Base-by-base conservation (phyloP, 2,797 vertebrate species). In the Sarcoramphus papa region DNA sequence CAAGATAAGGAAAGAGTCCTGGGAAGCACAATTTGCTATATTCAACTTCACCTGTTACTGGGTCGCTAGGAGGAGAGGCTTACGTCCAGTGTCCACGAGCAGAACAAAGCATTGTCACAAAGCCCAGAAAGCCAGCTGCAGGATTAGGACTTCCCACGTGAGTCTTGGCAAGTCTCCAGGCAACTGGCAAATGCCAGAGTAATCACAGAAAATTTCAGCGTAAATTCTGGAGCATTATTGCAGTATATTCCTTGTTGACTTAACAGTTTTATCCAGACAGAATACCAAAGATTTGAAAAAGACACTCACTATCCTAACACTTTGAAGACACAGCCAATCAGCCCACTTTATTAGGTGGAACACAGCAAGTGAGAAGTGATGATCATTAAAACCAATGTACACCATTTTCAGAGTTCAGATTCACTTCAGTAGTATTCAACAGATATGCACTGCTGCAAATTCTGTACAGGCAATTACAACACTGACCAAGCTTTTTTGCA, bases 11-110 rank as follows among this genome's bases (percentile, higher is more conserved):
- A 14, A 75, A 64, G 54, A 77, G 25, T 50, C 35, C 30, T 31
- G 27, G 23, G n/a, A 13, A 87, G 21, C 63, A 60, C 35, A 33
- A 24, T 41, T 89, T 21, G 23, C 40, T 24, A 9, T 13, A 43
- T 0, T 73, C 50, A 68, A 86, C 37, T 40, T 80, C 54, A 64
- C 31, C 59, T 57, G 37, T 45, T 65, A n/a, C 43, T 41, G 22
- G 23, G 33, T 30, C 68, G 27, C 7, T 35, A 27, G 45, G 40
- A 88, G n/a, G 28, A 59, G 40, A 75, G 24, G 47, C 20, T 85
- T 18, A 25, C 4, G 12, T 22, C 57, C 68, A 60, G 37, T 14
- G 21, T 13, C 40, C 53, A 67, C 0, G 0, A 60, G 33, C 35
- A 88, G 53, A 77, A 50, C 48, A 56, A 63, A 74, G 43, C 53